Conservation (phyloP, 1,140 invertebrate genomes). For the Heliconius nattereri region DNA sequence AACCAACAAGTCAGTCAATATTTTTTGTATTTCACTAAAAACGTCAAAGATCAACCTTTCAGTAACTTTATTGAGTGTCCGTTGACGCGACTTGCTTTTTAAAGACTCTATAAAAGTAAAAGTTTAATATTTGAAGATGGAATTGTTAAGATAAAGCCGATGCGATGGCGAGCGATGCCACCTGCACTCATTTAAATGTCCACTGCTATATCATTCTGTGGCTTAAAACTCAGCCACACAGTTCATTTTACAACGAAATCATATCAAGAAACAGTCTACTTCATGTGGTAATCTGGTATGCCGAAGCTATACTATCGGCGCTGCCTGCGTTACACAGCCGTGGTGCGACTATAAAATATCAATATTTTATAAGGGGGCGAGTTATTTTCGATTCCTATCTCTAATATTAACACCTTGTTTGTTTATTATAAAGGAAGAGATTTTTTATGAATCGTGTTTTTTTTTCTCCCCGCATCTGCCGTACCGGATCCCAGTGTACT, state of each 20-base stretch:
- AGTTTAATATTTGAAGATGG: constrained; percentile 76
- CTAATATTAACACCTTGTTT: constrained; percentile 76
- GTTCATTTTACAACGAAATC: constrained; percentile 36
- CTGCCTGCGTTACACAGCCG: constrained; percentile 73
- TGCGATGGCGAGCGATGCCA: constrained; percentile 61
- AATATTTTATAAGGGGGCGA: constrained; percentile 76
- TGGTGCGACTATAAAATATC: constrained; percentile 75
- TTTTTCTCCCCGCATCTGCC: constrained; percentile 61
- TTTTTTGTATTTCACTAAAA: neutral
- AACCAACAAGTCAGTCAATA: neutral
- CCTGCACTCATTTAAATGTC: constrained; percentile 64
- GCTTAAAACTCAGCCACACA: constrained; percentile 24
- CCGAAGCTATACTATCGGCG: constrained; percentile 62
- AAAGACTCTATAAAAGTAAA: constrained; percentile 74
- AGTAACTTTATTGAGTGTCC: constrained; percentile 53
- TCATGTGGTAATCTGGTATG: constrained; percentile 77
- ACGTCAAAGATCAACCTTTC: constrained; percentile 38
- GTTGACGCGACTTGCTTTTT: constrained; percentile 68
- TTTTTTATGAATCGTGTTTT: constrained; percentile 58
- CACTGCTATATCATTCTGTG: constrained; percentile 18
- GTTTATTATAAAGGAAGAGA: constrained; percentile 53
- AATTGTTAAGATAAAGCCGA: constrained; percentile 72
- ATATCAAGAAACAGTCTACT: constrained; percentile 63
- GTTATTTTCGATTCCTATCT: constrained; percentile 68
- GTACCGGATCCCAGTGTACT: constrained; percentile 50